Conservation (phyloP, 1,140 invertebrate species). For the Lasioglossum baleicum region DNA sequence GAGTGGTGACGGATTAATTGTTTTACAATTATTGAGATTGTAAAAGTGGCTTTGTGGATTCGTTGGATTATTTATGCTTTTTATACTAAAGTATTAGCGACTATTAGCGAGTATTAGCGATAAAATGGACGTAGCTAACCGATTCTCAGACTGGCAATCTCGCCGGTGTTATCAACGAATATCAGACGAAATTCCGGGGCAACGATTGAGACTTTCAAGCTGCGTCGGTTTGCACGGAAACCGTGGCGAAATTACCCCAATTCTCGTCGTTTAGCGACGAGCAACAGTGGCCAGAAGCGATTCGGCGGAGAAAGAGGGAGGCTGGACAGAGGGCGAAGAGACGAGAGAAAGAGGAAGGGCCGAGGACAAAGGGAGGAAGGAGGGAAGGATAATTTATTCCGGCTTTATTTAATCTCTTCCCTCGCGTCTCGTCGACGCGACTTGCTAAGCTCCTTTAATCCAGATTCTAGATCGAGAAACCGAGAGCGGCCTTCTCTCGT, state of each 20-base stretch:
- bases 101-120: too few species aligned
- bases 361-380: not conserved
- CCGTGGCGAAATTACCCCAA: constrained; percentile 30
- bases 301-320: not conserved
- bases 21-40: too few species aligned
- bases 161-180: too few species aligned
- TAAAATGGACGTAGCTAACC: too few species aligned
- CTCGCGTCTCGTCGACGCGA: constrained; percentile 44
- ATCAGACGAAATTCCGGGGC: not conserved
- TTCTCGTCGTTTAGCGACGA: constrained; percentile 17
- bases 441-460: constrained; percentile 56
- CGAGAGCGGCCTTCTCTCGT: not conserved
- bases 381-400: constrained; percentile 66
- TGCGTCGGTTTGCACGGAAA: constrained; percentile 16
- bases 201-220: constrained; percentile 6
- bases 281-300: not conserved
- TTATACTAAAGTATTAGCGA: too few species aligned
- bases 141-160: too few species aligned
- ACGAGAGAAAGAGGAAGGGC: not conserved
- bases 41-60: too few species aligned
- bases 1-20: too few species aligned
- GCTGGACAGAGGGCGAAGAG: not conserved
- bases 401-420: constrained; percentile 61
- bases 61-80: too few species aligned
- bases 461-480: constrained; percentile 56